Percentiles rank a stretch among this genome's conserved stretches.
These are phyloP conservation scores for Laupala kohalensis DNA, from an alignment of 1,140 invertebrate species.

Conservation along the genomic window DNA sequence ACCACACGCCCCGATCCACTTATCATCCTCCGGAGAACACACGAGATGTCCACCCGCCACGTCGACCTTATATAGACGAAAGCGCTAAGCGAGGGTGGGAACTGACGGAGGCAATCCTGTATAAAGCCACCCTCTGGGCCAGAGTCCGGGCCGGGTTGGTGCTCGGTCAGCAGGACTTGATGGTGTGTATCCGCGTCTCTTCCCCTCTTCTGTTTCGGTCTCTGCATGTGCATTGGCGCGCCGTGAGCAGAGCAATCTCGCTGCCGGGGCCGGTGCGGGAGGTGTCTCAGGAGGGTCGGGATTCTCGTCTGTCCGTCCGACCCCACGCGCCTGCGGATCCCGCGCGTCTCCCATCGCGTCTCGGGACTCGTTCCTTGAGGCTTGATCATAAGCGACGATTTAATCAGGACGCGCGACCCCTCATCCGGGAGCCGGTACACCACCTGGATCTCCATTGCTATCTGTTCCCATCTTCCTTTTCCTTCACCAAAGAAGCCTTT, in stretches of 20 bases:
- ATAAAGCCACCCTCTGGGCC: not conserved
- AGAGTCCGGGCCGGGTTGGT: no score
- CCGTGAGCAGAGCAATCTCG: not conserved
- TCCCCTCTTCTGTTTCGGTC: not conserved
- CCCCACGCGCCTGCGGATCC: not conserved
- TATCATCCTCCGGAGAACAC: no score
- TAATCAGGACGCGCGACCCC: not conserved
- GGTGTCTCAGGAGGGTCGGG: not conserved
- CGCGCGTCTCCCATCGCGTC: not conserved
- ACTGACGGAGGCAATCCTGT: not conserved
- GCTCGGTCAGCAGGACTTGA: not conserved
- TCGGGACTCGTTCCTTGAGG: not conserved
- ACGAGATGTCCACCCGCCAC: not conserved
- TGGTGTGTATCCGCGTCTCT: not conserved
- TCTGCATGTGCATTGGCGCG: not conserved
- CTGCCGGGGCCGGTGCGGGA: no score
- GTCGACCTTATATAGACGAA: not conserved
- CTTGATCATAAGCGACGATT: not conserved
- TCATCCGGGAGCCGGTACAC: no score
- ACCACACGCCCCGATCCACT: not conserved
- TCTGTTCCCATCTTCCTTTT: no score
- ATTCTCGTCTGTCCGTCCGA: not conserved
- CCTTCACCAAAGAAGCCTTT: no score
- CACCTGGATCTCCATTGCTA: no score
- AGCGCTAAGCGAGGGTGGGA: not conserved